These are phyloP conservation scores for Himantopus leucocephalus DNA, from an alignment of 2,113 vertebrate species.

Conservation along the genomic window DNA sequence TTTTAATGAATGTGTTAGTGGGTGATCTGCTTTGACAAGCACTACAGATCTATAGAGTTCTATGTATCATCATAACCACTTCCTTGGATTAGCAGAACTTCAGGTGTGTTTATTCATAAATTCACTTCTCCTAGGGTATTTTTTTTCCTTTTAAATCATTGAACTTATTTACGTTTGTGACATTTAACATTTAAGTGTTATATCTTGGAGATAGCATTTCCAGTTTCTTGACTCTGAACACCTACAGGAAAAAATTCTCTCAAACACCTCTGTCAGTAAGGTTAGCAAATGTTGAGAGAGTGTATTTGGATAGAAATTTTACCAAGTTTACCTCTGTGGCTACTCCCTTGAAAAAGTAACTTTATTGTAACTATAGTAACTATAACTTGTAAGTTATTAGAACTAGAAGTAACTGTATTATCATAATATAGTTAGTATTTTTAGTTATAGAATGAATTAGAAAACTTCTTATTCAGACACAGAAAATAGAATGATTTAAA, in stretches of 20 bases:
- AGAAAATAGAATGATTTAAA: neutral
- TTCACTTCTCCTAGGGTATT: neutral
- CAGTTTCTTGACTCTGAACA: neutral
- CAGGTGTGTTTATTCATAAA: neutral
- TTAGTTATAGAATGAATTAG: neutral
- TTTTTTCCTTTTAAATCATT: neutral
- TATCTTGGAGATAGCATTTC: neutral
- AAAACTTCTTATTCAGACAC: neutral
- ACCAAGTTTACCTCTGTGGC: neutral
- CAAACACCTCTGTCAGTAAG: neutral
- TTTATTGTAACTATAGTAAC: neutral
- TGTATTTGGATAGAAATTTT: neutral
- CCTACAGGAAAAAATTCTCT: neutral
- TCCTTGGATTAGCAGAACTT: conserved; percentile 11
- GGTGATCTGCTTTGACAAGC: conserved; percentile 30
- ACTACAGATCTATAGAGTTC: neutral
- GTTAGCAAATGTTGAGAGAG: neutral
- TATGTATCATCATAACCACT: conserved; percentile 1
- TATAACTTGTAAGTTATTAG: neutral
- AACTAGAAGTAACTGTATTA: neutral
- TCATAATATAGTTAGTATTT: neutral
- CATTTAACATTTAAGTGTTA: neutral
- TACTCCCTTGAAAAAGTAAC: neutral
- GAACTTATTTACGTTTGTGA: neutral
- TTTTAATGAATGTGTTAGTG: neutral